Evolutionary conservation across 2,888 invertebrate species (phyloP).

Genomic region (Latrodectus hesperus): DNA sequence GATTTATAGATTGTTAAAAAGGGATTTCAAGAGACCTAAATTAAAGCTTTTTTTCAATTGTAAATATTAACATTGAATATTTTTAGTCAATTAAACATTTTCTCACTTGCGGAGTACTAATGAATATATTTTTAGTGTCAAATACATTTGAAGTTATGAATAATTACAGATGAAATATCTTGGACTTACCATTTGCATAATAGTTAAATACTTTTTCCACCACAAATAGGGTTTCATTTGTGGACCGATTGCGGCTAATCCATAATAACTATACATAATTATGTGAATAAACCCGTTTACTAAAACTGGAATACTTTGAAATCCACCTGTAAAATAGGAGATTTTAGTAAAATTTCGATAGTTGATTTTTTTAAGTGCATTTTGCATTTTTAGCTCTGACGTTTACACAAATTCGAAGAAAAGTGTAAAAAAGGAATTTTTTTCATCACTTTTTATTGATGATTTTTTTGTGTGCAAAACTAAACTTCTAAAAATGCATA

Average conservation of each 20-base stretch:
- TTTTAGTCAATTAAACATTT: too few relatives aligned
- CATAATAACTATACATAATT: conserved; percentile 77
- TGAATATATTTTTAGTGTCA: too few relatives aligned
- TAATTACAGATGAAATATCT: background rate
- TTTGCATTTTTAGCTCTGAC: too few relatives aligned
- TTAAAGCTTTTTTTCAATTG: too few relatives aligned
- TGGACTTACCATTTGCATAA: conserved; percentile 55
- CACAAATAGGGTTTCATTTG: conserved; percentile 76
- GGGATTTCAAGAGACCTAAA: too few relatives aligned
- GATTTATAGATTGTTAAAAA: too few relatives aligned
- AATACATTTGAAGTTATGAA: background rate
- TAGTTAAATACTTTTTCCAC: conserved; percentile 77
- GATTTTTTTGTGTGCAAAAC: too few relatives aligned
- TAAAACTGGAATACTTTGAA: conserved; percentile 67
- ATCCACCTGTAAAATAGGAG: conserved; percentile 36
- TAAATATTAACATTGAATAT: too few relatives aligned
- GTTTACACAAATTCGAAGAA: background rate
- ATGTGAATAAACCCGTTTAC: conserved; percentile 77
- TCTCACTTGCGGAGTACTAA: too few relatives aligned
- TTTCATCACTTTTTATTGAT: background rate
- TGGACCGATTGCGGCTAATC: conserved; percentile 76
- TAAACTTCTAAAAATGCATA: too few relatives aligned
- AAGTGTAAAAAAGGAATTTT: background rate
- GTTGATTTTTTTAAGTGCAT: too few relatives aligned
- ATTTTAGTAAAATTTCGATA: too few relatives aligned